phyloP scores from a whole-genome alignment of 2,797 vertebrate genomes.

The Pelodytes ibericus region DNA sequence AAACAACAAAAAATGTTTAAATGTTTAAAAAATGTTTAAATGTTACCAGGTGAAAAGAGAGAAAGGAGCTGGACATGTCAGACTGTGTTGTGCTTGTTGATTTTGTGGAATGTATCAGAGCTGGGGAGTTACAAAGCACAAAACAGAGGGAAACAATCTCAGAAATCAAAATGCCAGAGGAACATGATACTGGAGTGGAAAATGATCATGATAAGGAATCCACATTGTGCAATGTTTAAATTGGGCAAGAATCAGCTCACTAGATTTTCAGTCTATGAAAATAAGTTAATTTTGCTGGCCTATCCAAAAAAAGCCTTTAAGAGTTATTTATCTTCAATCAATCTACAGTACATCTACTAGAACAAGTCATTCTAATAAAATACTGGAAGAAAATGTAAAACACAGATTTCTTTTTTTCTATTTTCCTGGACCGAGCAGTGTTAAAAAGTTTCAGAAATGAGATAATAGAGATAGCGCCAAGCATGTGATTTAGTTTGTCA shows the following conservation, averaged over 20 bases:
- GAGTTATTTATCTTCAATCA: slow-evolving; percentile 37
- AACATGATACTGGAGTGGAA: slow-evolving; percentile 4
- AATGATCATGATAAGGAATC: neutral
- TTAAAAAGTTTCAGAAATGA: slow-evolving; percentile 2
- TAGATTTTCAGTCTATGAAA: slow-evolving; percentile 21
- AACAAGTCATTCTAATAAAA: slow-evolving; percentile 15
- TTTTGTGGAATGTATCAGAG: neutral
- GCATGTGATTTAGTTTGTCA: too few species aligned
- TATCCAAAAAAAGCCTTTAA: slow-evolving; percentile 33
- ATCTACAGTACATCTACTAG: slow-evolving; percentile 9
- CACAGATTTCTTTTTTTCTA: neutral
- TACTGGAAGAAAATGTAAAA: slow-evolving; percentile 5
- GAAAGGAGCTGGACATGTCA: neutral
- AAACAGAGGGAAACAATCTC: slow-evolving; percentile 5
- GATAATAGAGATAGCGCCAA: neutral
- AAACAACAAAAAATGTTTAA: neutral
- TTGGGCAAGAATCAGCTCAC: slow-evolving; percentile 31
- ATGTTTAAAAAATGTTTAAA: slow-evolving; percentile 6
- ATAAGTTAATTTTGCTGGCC: neutral
- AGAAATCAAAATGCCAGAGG: neutral
- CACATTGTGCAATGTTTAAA: slow-evolving; percentile 24
- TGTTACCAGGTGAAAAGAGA: slow-evolving; percentile 3
- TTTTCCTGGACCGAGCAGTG: slow-evolving; percentile 8
- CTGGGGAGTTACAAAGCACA: neutral
- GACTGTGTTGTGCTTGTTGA: slow-evolving; percentile 10